Evolutionary conservation across 2,888 invertebrate genomes (phyloP).

Genomic region (Catocala sponsa): DNA sequence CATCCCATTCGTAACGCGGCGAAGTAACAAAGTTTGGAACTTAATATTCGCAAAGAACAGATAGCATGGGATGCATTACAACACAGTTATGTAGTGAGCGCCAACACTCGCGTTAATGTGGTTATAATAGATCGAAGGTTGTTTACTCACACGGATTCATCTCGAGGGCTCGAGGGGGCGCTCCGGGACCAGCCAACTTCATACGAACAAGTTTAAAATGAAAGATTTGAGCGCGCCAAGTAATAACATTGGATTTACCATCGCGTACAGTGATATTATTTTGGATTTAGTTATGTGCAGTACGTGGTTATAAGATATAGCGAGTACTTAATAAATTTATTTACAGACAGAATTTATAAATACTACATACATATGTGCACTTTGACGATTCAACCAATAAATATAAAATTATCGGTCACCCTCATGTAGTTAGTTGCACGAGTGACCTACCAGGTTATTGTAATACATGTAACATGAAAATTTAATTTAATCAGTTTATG

Average conservation of each 20-base stretch:
- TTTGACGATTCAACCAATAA: too few species aligned
- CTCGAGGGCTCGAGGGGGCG: slow-evolving; percentile 24
- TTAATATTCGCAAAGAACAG: too few species aligned
- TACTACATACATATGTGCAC: too few species aligned
- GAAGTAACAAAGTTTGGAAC: too few species aligned
- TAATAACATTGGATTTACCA: slow-evolving; percentile 48
- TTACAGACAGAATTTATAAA: too few species aligned
- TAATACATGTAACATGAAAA: too few species aligned
- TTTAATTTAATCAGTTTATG: too few species aligned
- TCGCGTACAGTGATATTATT: slow-evolving; percentile 32
- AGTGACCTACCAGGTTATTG: too few species aligned
- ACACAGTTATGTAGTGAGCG: slow-evolving; percentile 5
- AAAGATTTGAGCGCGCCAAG: slow-evolving; percentile 68
- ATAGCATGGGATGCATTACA: not conserved
- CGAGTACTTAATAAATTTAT: too few species aligned
- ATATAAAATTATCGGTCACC: too few species aligned
- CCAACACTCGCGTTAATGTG: slow-evolving; percentile 22
- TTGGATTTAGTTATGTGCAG: slow-evolving; percentile 28
- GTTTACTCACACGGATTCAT: slow-evolving; percentile 56
- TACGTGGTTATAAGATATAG: not conserved
- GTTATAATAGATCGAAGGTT: slow-evolving; percentile 55
- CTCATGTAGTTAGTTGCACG: too few species aligned
- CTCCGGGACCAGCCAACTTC: slow-evolving; percentile 52
- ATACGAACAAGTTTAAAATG: slow-evolving; percentile 74
- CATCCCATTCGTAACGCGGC: too few species aligned